Evolutionary conservation across 1,140 invertebrate species (phyloP).

Genomic region (Scaptomyza pallida): DNA sequence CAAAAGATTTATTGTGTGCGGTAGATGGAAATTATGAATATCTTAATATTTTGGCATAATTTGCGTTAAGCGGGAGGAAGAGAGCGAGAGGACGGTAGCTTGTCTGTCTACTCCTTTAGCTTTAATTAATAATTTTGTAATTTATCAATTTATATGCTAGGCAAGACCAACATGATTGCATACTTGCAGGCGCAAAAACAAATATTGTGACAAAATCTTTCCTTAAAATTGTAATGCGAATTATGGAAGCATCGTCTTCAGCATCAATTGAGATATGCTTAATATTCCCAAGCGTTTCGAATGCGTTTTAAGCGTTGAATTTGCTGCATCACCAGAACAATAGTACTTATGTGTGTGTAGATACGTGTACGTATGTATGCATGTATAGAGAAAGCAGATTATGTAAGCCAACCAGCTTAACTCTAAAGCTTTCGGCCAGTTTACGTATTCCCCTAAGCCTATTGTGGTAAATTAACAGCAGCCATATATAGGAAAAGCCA

Average conservation of each 20-base stretch:
- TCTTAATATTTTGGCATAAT: slow-evolving; percentile 76
- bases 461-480: slow-evolving; percentile 20
- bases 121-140: slow-evolving; percentile 81
- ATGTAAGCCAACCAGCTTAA: slow-evolving; percentile 2
- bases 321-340: slow-evolving; percentile 10
- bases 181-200: slow-evolving; percentile 41
- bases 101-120: slow-evolving; percentile 23
- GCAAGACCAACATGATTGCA: slow-evolving; percentile 19
- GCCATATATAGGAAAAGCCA: not conserved
- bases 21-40: slow-evolving; percentile 79
- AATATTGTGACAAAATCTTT: slow-evolving; percentile 58
- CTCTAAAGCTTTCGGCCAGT: not conserved
- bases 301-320: slow-evolving; percentile 21
- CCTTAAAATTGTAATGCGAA: slow-evolving; percentile 19
- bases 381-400: not conserved
- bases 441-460: slow-evolving; percentile 10
- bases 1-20: slow-evolving; percentile 70
- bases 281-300: slow-evolving; percentile 22
- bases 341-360: no score
- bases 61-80: slow-evolving; percentile 14
- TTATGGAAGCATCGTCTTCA: slow-evolving; percentile 9
- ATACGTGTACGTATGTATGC: not conserved
- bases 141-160: slow-evolving; percentile 74
- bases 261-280: slow-evolving; percentile 53
- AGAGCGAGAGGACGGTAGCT: no score